Evolutionary conservation across 1,140 invertebrate species (phyloP), one percentile per base, ranked within the genome.

Genomic region (Diploscapter pachys): DNA sequence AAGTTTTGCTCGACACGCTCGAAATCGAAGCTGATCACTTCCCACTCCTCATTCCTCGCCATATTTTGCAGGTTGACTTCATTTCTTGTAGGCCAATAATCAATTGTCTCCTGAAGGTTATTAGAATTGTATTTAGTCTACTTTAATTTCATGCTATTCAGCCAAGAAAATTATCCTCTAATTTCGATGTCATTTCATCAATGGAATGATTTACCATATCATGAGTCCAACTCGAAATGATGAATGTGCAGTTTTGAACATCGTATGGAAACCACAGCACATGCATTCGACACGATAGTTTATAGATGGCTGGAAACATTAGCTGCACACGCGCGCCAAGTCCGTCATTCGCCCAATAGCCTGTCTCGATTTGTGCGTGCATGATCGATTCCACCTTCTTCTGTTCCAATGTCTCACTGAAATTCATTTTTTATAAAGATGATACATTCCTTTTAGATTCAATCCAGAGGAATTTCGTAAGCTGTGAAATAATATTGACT

Each of bases 231-330:
- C 78, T 81, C 11, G 82, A 84, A 54, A 84, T 85, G 48, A 84
- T 85, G 63, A 84, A 85, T 48, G 68, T 82, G 67, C 83, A 84
- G 63, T 84, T 84, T 76, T 82, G 75, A 31, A 57, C 59, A 68
- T 79, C 78, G 71, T 79, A 79, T 4, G 78, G 78, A 57, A 79
- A 79, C 61, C 66, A 79, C 11, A 75, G 77, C 31, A 83, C 82
- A 71, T 83, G 82, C 84, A 84, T 86, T 62, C 75, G 73, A 68
- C 82, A 84, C 13, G 78, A 85, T 9, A 84, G 64, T 54, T 80
- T 83, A 70, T 84, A 84, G 56, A 84, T 84, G n/a, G 82, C 82
- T 3, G 82, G 82, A 69, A 84, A 84, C 84, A 84, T 86, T 13
- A 85, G 66, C 63, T 85, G 82, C 31, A 83, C 80, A 9, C 57